Conservation (phyloP, 2,113 vertebrate genomes). For the Procavia capensis region DNA sequence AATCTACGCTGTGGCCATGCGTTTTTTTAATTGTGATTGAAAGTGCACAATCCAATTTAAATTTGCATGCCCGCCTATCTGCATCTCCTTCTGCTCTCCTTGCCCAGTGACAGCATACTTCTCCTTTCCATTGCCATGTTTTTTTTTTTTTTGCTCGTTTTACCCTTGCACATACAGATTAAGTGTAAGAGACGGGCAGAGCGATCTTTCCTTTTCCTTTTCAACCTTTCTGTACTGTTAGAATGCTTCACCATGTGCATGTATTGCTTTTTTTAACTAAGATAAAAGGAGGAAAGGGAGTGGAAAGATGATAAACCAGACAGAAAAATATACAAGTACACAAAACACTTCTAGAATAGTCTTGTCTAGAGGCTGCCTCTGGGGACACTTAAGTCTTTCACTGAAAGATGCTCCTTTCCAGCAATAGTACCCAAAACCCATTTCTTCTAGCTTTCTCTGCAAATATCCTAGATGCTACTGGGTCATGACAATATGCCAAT, state of each 20-base stretch:
- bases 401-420: constrained; percentile 33
- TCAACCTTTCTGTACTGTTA: background rate
- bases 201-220: background rate
- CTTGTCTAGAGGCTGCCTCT: background rate
- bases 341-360: background rate
- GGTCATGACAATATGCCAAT: background rate
- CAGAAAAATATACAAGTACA: background rate
- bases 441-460: constrained; percentile 19
- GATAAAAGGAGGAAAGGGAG: background rate
- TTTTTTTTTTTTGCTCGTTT: too few relatives aligned
- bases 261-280: background rate
- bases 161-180: background rate
- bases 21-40: too few relatives aligned
- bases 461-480: background rate
- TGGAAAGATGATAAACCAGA: background rate
- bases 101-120: too few relatives aligned
- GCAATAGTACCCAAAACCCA: background rate
- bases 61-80: too few relatives aligned
- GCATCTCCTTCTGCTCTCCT: too few relatives aligned
- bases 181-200: background rate
- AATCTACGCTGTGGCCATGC: too few relatives aligned
- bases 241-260: background rate
- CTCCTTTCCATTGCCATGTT: too few relatives aligned
- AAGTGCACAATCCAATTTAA: too few relatives aligned
- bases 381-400: background rate